Percentiles rank a stretch among this genome's conserved stretches.
These are phyloP conservation scores for Agelaius phoeniceus DNA, from an alignment of 2,113 vertebrate genomes.

Conservation along the genomic window DNA sequence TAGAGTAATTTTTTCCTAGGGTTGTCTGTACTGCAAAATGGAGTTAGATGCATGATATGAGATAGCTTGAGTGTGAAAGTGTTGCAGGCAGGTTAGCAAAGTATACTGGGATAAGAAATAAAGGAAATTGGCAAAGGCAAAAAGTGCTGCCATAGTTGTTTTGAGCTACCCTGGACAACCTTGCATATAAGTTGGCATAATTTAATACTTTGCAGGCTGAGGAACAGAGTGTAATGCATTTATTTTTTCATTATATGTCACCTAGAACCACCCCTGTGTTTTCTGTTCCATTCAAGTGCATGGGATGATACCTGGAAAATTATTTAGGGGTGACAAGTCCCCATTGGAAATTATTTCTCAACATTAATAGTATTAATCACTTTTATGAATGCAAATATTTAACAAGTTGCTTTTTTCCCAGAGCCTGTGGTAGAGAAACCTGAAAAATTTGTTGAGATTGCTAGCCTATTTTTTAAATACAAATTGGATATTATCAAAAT, in stretches of 20 bases:
- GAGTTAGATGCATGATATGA: neutral
- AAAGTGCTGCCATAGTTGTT: neutral
- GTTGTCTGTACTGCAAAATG: neutral
- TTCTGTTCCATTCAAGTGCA: neutral
- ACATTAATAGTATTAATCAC: neutral
- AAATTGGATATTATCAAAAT: slow-evolving; percentile 56
- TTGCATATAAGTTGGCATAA: neutral
- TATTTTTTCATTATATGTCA: neutral
- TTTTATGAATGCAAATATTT: neutral
- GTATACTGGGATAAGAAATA: neutral
- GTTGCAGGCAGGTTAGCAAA: neutral
- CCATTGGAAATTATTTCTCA: neutral
- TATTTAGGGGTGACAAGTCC: neutral
- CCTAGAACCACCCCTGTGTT: neutral
- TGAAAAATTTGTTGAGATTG: slow-evolving; percentile 77
- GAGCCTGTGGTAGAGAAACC: slow-evolving; percentile 61
- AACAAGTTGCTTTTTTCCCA: slow-evolving; percentile 20
- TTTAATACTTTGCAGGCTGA: neutral
- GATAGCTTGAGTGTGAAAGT: neutral
- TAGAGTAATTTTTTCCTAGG: neutral
- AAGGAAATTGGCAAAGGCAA: neutral
- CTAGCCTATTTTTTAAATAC: slow-evolving; percentile 76
- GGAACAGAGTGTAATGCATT: neutral
- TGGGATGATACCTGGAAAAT: neutral
- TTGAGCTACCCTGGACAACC: neutral